Base-by-base conservation (phyloP, 2,113 vertebrate species). In the Carollia perspicillata region DNA sequence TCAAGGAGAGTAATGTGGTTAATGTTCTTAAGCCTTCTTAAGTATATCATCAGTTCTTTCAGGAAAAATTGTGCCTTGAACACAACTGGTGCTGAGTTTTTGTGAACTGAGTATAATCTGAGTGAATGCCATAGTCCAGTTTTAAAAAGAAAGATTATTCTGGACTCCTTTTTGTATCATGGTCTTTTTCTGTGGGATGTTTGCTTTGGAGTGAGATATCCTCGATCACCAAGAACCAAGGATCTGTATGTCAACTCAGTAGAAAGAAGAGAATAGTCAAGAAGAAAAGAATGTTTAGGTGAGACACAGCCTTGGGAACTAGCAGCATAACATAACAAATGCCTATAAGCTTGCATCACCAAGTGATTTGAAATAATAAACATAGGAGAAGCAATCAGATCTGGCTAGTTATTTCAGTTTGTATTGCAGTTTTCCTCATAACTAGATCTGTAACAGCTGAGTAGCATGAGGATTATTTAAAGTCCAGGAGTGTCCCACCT, bases 401-500 rank as follows among this genome's bases (percentile, higher is more conserved):
- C 89, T 13, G 49, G 22, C 53, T 85, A 23, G 28, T 77, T 26
- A 77, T 35, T 90, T 68, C 42, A 85, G 49, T 89, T 77, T 58
- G 42, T 40, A 37, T 23, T 66, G 14, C 11, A n/a, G 51, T 91
- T 42, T 89, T 42, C 65, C 66, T 93, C 22, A 40, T 22, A 69
- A 80, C 20, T 80, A 89, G 42, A 37, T 71, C 51, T 88, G 44
- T 75, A 80, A 84, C 23, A 63, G 33, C 49, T 14, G 49, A 90
- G 30, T 3, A 53, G 65, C 58, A 84, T 14, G 17, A 92, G 86
- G 85, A 84, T 71, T 95, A 87, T 80, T 90, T 84, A 75, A 89
- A 60, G 58, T 60, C 58, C 9, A 60, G 58, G 58, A 23, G 8
- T 60, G 26, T 28, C 58, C 26, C 26, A 60, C 8, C 58, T 8